phyloP scores from a whole-genome alignment of 53 echinoderm and acorn worm species.

The Hippasteria phrygiana region DNA sequence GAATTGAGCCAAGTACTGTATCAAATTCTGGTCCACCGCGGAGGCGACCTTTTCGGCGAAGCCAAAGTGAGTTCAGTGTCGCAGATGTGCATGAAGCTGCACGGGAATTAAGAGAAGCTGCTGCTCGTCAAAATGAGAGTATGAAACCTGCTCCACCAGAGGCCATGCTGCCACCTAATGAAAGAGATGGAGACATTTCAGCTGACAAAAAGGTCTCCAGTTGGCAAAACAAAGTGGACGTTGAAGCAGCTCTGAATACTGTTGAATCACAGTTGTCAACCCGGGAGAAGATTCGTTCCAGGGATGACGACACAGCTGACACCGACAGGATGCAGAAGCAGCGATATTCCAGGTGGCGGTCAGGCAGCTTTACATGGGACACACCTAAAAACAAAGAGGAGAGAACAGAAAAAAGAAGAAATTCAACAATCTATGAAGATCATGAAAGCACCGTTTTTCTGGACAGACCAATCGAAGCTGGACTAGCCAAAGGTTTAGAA shows the following conservation, averaged over 20 bases:
- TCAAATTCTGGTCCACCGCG: not conserved
- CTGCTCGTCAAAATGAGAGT: not conserved
- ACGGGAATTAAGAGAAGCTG: constrained; percentile 8
- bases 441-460: constrained; percentile 62
- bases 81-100: constrained; percentile 29
- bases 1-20: not conserved
- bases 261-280: constrained; percentile 77
- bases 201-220: constrained; percentile 60
- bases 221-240: constrained; percentile 73
- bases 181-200: constrained; percentile 4
- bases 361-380: constrained; percentile 57
- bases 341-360: constrained; percentile 51
- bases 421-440: constrained; percentile 55
- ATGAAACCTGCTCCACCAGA: not conserved
- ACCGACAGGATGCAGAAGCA: constrained; percentile 28
- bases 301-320: constrained; percentile 21
- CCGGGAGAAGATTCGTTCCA: constrained; percentile 58
- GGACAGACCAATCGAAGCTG: constrained; percentile 72
- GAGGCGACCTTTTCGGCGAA: constrained; percentile 22
- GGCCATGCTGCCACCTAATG: not conserved
- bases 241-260: constrained; percentile 77
- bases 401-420: constrained; percentile 60
- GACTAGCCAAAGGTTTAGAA: constrained; percentile 66
- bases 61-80: constrained; percentile 49
- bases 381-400: constrained; percentile 55